Conservation (phyloP, 2,888 invertebrate genomes). For the Mimachlamys varia region DNA sequence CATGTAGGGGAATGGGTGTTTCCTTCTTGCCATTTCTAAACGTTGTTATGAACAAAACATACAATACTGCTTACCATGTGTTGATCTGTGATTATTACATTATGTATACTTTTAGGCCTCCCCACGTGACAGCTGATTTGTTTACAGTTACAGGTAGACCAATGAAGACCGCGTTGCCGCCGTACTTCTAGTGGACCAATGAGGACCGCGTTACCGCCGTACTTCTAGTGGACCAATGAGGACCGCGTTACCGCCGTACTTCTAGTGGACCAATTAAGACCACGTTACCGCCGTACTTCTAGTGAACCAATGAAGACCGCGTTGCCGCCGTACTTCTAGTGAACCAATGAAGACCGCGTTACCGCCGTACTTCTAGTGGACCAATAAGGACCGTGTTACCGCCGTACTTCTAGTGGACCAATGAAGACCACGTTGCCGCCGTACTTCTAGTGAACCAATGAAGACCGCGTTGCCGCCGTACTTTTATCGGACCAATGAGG, state of each 20-base stretch:
- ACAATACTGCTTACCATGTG: too few relatives aligned
- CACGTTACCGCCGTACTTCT: too few relatives aligned
- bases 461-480: neutral
- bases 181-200: neutral
- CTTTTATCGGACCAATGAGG: neutral
- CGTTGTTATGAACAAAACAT: too few relatives aligned
- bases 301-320: neutral
- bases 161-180: neutral
- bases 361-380: too few relatives aligned
- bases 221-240: too few relatives aligned
- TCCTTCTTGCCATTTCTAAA: neutral
- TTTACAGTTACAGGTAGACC: neutral
- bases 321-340: neutral
- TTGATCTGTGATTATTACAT: too few relatives aligned
- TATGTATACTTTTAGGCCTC: too few relatives aligned
- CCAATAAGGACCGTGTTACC: neutral
- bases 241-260: neutral
- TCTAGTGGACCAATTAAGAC: too few relatives aligned
- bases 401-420: neutral
- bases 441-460: neutral
- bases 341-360: too few relatives aligned
- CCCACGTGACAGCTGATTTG: too few relatives aligned
- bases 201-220: neutral
- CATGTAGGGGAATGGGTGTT: too few relatives aligned
- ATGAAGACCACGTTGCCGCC: too few relatives aligned